Base-by-base conservation (phyloP, 2,888 invertebrate genomes). In the Allophyes oxyacanthae region DNA sequence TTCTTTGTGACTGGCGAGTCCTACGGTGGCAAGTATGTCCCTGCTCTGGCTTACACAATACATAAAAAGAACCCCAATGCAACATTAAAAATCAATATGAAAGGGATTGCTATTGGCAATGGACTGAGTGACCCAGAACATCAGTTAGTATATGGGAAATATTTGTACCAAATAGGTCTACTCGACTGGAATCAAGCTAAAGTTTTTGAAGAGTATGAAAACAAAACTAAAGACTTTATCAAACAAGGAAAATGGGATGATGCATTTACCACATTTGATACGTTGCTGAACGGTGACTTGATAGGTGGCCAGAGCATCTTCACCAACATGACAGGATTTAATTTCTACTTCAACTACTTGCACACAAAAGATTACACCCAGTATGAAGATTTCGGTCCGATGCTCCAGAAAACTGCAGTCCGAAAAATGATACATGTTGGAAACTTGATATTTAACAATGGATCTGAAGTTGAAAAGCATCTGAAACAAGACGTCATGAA, bases 1-100 rank as follows among this genome's bases (percentile, higher is more conserved):
- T 98, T 99, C 85, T 99, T 96, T 90, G 95, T 98, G 0, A 96
- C 97, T 0, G 99, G 99, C 0, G 98, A 99, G 90, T 98, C 98
- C 0, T 98, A 98, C 82, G 98, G 96, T 38, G 98, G 98, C 0
- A 95, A 95, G 72, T 95, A 95, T 85, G 95, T 95, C 0, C 98
- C 98, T 0, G 97, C 98, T 0, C 86, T 97, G 45, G 95, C 96
- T 0, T 96, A 97, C 81, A 95, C 96, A 0, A 97, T 97, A 53
- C 95, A 97, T 75, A 94, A 95, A 68, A 94, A 95, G 52, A 95
- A 96, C 64, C 95, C 96, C 0, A 85, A 92, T 49, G 87, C 94
- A 5, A 94, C 95, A 78, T 95, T 97, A 20, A 96, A 96, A 85
- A 96, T 97, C 11, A 97, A 97, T 82, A 84, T 96, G 37, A 95